Conservation (phyloP, 2,113 vertebrate genomes). For the Leuciscus idus region DNA sequence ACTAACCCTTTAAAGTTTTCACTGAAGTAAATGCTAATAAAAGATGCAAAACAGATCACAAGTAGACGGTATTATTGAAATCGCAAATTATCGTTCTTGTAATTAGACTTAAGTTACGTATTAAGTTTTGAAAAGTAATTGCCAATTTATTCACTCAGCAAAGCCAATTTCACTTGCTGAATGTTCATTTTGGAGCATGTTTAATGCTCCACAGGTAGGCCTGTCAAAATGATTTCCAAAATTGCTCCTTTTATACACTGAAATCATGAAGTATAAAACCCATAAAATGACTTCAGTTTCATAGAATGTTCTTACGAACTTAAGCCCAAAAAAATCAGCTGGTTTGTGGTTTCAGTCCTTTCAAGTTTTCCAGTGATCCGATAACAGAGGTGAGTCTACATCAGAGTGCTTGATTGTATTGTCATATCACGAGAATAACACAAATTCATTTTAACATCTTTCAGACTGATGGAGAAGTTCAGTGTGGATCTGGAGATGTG, state of each 20-base stretch:
- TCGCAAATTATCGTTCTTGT: too few species aligned
- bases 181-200: neutral
- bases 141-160: neutral
- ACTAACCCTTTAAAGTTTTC: too few species aligned
- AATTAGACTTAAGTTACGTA: neutral
- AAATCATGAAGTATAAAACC: neutral
- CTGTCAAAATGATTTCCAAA: neutral
- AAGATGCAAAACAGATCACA: neutral
- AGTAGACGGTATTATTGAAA: neutral
- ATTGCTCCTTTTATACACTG: neutral
- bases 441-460: constrained; percentile 2
- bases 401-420: neutral
- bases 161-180: neutral
- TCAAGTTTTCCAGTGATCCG: neutral
- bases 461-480: neutral
- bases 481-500: constrained; percentile 20
- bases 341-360: constrained; percentile 15
- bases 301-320: neutral
- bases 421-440: neutral
- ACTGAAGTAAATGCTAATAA: too few species aligned
- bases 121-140: neutral
- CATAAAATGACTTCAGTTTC: constrained; percentile 18
- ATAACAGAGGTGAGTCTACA: neutral
- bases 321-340: neutral
- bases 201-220: neutral